A percentile compares a stretch with the other conserved stretches of the same genome.
Conservation (phyloP, 2,888 invertebrate species). For the Epirrhoe alternata region DNA sequence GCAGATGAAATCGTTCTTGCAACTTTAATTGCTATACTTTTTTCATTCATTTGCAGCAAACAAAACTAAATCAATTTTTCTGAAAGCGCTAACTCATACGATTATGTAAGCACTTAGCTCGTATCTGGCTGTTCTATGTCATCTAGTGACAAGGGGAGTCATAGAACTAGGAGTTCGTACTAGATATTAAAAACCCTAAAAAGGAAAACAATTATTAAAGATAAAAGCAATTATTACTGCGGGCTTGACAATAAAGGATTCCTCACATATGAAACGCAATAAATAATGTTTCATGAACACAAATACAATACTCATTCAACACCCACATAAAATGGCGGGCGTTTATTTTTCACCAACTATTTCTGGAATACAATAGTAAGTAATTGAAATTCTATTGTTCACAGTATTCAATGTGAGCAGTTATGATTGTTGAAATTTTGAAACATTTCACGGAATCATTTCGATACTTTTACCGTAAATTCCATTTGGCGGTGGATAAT, state of each 20-base stretch:
- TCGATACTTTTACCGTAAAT: constrained; percentile 1
- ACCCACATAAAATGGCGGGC: not conserved
- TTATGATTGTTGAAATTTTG: not conserved
- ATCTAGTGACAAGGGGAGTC: no score
- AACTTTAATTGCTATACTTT: constrained; percentile 32
- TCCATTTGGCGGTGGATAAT: constrained; percentile 24
- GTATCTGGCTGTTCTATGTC: no score
- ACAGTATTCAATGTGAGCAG: not conserved
- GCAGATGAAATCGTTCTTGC: constrained; percentile 33
- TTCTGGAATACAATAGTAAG: not conserved
- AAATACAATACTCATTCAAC: not conserved
- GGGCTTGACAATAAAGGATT: not conserved
- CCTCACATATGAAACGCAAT: not conserved
- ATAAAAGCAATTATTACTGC: not conserved
- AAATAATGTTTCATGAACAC: not conserved
- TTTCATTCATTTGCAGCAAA: constrained; percentile 14
- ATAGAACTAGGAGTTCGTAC: no score
- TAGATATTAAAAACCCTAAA: not conserved
- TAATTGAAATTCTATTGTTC: not conserved
- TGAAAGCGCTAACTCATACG: no score
- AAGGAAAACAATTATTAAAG: not conserved
- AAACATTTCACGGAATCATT: constrained; percentile 1
- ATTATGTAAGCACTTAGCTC: no score
- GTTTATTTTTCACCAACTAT: not conserved
- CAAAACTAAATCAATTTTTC: constrained; percentile 6